Base-by-base conservation (phyloP, 2,113 vertebrate genomes). In the Colius striatus region DNA sequence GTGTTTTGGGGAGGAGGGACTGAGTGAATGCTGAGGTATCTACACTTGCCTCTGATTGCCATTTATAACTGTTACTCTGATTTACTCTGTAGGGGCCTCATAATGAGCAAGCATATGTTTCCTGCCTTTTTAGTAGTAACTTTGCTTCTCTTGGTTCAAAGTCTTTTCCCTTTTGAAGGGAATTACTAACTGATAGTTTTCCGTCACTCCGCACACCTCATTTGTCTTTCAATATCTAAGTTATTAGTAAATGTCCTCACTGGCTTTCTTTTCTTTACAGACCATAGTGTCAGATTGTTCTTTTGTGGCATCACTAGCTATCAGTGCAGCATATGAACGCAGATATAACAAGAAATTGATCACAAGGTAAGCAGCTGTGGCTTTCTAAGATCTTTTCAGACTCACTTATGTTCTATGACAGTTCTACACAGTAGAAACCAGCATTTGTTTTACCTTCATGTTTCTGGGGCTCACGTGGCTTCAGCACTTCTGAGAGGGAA, bases 211-310 rank as follows among this genome's bases (percentile, higher is more conserved):
- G 34, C 16, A 27, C 5, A 17, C 11, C 13, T 3, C 1, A 1
- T 86, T 82, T 78, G 45, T 41, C 21, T 89, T 51, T 73, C 34
- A 30, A 12, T 61, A 16, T 45, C n/a, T 70, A 38, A 73, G 32
- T 55, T 74, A 27, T 10, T 27, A 53, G 16, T 45, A 41, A 62
- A 43, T 8, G 17, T 38, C 27, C 45, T 86, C 47, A n/a, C 43
- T 63, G 43, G 7, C 65, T 78, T 86, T 54, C 36, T 90, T 71
- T 87, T 90, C 51, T 92, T 76, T 89, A 27, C 83, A 99, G 99
- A 99, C 99, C 50, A 99, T 99, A 87, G 99, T 99, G 50, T 99
- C 99, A 27, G 99, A 99, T 97, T 99, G 99, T 92, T 99, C 99
- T 5, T 99, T 99, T 2, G 99, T 99, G 95, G 99, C 99, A 20